Evolutionary conservation across 2,888 invertebrate species (phyloP).

Genomic region (Hemistola chrysoprasaria): DNA sequence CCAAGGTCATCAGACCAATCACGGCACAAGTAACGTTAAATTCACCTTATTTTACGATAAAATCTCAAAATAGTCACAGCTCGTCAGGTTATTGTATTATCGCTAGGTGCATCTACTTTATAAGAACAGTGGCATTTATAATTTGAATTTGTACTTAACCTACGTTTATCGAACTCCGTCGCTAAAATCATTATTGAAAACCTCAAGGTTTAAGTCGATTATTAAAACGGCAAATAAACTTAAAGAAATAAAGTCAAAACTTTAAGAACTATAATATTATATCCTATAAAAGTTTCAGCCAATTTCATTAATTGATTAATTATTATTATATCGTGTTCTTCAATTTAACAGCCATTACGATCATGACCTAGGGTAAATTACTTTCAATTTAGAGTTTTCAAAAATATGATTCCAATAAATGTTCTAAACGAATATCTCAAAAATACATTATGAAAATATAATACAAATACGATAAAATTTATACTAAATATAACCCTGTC

Average conservation of each 20-base stretch:
- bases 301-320: slow-evolving; percentile 28
- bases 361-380: slow-evolving; percentile 70
- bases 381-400: slow-evolving; percentile 77
- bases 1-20: slow-evolving; percentile 55
- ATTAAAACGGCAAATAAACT: slow-evolving; percentile 38
- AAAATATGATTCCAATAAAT: slow-evolving; percentile 80
- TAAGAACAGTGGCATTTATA: slow-evolving; percentile 80
- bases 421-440: slow-evolving; percentile 80
- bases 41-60: slow-evolving; percentile 78
- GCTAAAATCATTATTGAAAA: slow-evolving; percentile 54
- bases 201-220: slow-evolving; percentile 48
- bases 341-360: slow-evolving; percentile 52
- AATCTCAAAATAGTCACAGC: slow-evolving; percentile 82
- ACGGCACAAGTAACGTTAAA: slow-evolving; percentile 53
- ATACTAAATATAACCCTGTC: slow-evolving; percentile 83
- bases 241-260: slow-evolving; percentile 24
- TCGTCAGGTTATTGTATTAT: slow-evolving; percentile 80
- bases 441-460: slow-evolving; percentile 82
- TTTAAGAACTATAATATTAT: too few relatives aligned
- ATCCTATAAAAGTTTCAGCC: slow-evolving; percentile 9
- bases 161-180: slow-evolving; percentile 65
- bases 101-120: slow-evolving; percentile 81
- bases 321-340: slow-evolving; percentile 21
- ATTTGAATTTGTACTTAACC: slow-evolving; percentile 81
- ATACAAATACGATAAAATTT: slow-evolving; percentile 82